These are phyloP conservation scores for Glyptemys insculpta DNA, from an alignment of 2,797 vertebrate genomes.

Conservation along the genomic window DNA sequence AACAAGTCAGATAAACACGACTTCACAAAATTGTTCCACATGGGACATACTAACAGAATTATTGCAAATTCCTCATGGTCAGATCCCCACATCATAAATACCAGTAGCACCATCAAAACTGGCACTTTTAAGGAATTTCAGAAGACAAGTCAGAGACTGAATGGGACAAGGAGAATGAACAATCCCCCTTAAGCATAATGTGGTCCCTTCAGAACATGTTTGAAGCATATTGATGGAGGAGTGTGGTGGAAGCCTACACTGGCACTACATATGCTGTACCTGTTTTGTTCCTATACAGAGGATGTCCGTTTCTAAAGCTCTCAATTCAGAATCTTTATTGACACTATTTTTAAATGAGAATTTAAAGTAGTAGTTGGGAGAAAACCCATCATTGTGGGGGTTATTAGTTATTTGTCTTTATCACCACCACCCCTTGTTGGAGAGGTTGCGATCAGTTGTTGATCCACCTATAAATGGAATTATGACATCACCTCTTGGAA, in stretches of 20 bases:
- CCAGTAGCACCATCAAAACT: neutral
- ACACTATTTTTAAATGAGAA: neutral
- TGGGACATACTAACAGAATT: neutral
- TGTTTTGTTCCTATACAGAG: neutral
- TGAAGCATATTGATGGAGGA: neutral
- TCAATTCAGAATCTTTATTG: neutral
- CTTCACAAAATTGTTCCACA: neutral
- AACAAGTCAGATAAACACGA: accelerated
- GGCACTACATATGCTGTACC: neutral
- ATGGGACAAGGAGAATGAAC: neutral
- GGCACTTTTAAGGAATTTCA: neutral
- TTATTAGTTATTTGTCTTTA: neutral
- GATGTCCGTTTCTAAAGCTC: neutral
- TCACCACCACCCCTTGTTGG: neutral
- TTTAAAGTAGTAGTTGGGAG: neutral
- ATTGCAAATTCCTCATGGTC: neutral
- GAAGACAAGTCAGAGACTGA: neutral
- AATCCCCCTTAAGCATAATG: neutral
- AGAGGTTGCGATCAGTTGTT: neutral
- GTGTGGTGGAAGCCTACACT: neutral
- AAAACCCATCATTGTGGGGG: neutral
- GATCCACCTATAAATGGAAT: neutral
- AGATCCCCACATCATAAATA: neutral
- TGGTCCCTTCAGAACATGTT: neutral
- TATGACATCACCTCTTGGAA: neutral